Percentiles rank a stretch among this genome's conserved stretches.
Evolutionary conservation across 2,888 invertebrate genomes (phyloP).

Genomic region (Tachina grossa): DNA sequence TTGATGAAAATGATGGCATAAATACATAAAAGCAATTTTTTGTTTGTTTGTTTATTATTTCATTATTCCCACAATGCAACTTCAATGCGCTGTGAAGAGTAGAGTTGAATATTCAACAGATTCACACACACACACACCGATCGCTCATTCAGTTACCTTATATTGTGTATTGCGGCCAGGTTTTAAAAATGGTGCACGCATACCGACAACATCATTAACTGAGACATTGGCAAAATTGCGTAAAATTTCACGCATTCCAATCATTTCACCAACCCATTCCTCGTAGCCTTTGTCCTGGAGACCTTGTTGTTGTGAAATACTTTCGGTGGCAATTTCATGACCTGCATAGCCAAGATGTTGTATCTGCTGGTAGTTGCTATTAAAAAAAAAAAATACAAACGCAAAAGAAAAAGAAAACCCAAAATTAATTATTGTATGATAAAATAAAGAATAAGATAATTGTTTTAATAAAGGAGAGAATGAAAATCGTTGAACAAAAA

Average conservation of each 20-base stretch:
- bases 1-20: slow-evolving; percentile 30
- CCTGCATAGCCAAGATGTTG: slow-evolving; percentile 94
- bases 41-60: slow-evolving; percentile 29
- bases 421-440: slow-evolving; percentile 41
- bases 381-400: slow-evolving; percentile 72
- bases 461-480: slow-evolving; percentile 39
- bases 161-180: slow-evolving; percentile 97
- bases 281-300: slow-evolving; percentile 95
- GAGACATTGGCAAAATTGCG: slow-evolving; percentile 92
- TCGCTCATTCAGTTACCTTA: slow-evolving; percentile 85
- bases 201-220: slow-evolving; percentile 91
- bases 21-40: slow-evolving; percentile 24
- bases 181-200: slow-evolving; percentile 94
- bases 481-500: slow-evolving; percentile 11
- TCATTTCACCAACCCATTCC: slow-evolving; percentile 97
- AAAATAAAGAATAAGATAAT: slow-evolving; percentile 35
- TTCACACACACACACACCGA: neutral
- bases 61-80: slow-evolving; percentile 24
- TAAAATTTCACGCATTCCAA: slow-evolving; percentile 95
- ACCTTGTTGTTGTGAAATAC: slow-evolving; percentile 89
- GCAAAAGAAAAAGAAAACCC: slow-evolving; percentile 16
- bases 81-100: slow-evolving; percentile 8
- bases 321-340: slow-evolving; percentile 90
- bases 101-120: slow-evolving; percentile 30
- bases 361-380: slow-evolving; percentile 96